Evolutionary conservation across 2,888 invertebrate species (phyloP).

Genomic region (Phaonia tiefii): DNA sequence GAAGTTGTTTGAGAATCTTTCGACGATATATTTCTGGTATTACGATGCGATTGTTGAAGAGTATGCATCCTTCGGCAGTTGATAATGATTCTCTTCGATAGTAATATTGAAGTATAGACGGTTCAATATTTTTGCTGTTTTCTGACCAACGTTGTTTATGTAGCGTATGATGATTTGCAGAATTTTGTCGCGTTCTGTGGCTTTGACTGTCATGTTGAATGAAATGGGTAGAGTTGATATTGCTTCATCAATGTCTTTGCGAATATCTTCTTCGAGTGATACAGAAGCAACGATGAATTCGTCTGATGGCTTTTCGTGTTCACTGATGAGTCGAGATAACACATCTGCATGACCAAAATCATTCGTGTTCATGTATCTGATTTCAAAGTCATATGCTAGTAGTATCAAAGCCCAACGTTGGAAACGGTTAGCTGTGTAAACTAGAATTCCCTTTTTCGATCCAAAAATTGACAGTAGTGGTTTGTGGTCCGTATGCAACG

Average conservation of each 20-base stretch:
- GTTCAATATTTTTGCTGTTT: conserved; percentile 7
- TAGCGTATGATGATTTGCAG: not conserved
- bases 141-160: conserved; percentile 7
- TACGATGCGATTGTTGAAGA: conserved; percentile 15
- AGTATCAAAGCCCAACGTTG: conserved; percentile 59
- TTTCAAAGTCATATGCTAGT: conserved; percentile 28
- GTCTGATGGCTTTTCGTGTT: conserved; percentile 12
- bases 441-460: no score
- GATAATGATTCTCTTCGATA: not conserved
- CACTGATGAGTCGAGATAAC: conserved; percentile 59
- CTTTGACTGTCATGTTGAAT: not conserved
- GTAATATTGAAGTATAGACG: not conserved
- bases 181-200: not conserved
- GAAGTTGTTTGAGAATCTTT: conserved; percentile 25
- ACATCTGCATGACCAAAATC: conserved; percentile 62
- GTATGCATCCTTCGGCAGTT: not conserved
- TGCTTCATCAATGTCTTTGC: not conserved
- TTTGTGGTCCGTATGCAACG: conserved; percentile 45
- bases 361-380: conserved; percentile 15
- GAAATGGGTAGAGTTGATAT: conserved; percentile 4
- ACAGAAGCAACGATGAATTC: conserved; percentile 29
- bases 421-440: conserved; percentile 50
- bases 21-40: conserved; percentile 2
- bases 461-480: conserved; percentile 72
- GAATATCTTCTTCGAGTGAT: conserved; percentile 12